Base-by-base conservation (phyloP, 2,797 vertebrate species). In the Rachycentron canadum region DNA sequence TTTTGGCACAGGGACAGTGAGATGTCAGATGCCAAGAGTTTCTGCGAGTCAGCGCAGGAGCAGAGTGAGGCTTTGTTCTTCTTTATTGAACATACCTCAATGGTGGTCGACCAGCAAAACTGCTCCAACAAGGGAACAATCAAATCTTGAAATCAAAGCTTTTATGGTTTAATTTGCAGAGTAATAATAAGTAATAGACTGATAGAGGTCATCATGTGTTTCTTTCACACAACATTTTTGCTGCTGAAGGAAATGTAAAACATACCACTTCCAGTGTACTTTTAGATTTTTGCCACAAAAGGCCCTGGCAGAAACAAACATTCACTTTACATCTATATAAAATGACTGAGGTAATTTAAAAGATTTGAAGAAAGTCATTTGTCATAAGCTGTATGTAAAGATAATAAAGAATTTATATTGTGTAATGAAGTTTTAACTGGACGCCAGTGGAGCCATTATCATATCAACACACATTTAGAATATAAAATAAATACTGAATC, bases 1-100 rank as follows among this genome's bases (percentile, higher is more conserved):
- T 66, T 71, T 76, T 76, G 78, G 56, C 64, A 36, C 23, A 36
- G 30, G 4, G 70, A 84, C 68, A 83, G 64, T 68, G 30, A 81
- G 32, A 70, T 72, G 36, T 82, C 45, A 76, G 59, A 82, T 56
- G 41, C 50, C 34, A 66, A 68, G 11, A 69, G 49, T 58, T 52
- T 78, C 68, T 55, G 21, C 60, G 69, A 79, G 49, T 58, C 72
- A 36, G 43, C 52, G 49, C 13, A 52, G 34, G 19, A 80, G 65
- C 52, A 50, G 58, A 47, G 12, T 7, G 30, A 71, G 5, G 26
- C 55, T 77, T 70, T 78, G 55, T 72, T 74, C 49, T 45, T 32
- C 30, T 56, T 71, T 12, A 36, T 2, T 66, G 26, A 76, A 72
- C 45, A 60, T 32, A 63, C 56, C 58, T 73, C 53, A 47, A 38